phyloP scores from a whole-genome alignment of 2,888 invertebrate species.

The Argyra leucocephala region DNA sequence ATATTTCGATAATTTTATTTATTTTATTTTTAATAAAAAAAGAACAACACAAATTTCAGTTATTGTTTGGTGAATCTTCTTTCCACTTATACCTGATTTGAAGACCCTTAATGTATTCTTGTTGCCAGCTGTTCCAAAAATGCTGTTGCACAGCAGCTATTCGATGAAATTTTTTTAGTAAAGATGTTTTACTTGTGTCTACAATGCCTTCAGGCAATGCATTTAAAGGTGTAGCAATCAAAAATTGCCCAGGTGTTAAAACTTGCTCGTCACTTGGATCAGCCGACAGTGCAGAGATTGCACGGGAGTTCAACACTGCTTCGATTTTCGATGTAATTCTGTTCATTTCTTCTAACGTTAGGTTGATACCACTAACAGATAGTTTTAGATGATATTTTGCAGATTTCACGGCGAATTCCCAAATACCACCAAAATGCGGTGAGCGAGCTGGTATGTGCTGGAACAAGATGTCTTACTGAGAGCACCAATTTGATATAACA shows the following conservation, averaged over 20 bases:
- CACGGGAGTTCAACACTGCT: conserved; percentile 16
- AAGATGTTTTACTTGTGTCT: conserved; percentile 9
- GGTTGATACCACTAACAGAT: background rate
- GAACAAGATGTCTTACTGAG: conserved; percentile 12
- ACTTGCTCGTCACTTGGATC: conserved; percentile 16
- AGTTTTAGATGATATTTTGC: conserved; percentile 13
- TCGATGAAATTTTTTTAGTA: conserved; percentile 15
- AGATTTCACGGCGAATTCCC: conserved; percentile 13
- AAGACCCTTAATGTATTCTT: conserved; percentile 14
- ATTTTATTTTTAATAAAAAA: no score
- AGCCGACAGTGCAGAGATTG: conserved; percentile 11
- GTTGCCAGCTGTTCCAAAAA: conserved; percentile 15
- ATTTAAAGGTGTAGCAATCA: conserved; percentile 14
- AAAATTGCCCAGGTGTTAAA: conserved; percentile 15
- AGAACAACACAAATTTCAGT: no score
- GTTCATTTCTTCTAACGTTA: conserved; percentile 17
- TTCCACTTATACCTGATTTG: conserved; percentile 19
- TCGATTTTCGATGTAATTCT: conserved; percentile 16
- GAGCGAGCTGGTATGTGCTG: conserved; percentile 13
- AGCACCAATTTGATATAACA: conserved; percentile 17
- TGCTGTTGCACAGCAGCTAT: conserved; percentile 14
- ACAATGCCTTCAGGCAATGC: conserved; percentile 7
- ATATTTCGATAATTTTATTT: no score
- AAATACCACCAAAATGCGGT: conserved; percentile 14
- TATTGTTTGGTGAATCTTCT: conserved; percentile 12